phyloP scores from a whole-genome alignment of 2,797 vertebrate species.

The Syncerus caffer region DNA sequence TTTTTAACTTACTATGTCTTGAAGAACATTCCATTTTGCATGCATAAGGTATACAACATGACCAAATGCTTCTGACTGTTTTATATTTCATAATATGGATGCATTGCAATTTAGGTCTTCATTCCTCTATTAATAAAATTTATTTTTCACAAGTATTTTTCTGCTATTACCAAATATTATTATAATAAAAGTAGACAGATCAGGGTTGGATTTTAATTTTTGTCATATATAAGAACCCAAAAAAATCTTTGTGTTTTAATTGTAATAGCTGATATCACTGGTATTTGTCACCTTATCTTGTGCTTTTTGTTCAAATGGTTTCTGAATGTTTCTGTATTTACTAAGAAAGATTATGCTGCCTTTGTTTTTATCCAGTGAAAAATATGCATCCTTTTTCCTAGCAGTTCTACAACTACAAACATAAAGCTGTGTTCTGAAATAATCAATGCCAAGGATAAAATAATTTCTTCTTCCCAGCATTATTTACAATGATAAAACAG shows the following conservation, averaged over 20 bases:
- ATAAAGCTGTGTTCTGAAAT: neutral
- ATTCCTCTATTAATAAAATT: neutral
- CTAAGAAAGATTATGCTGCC: neutral
- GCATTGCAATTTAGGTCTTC: neutral
- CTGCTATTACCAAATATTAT: neutral
- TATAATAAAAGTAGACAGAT: neutral
- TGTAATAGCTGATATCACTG: neutral
- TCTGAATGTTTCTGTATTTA: neutral
- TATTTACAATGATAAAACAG: neutral
- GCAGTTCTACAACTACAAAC: neutral
- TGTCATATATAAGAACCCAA: neutral
- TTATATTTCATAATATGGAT: neutral
- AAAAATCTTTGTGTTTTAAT: neutral
- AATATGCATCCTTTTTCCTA: neutral
- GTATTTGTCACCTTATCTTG: neutral
- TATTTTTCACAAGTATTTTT: neutral
- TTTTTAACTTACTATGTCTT: neutral
- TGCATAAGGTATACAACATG: neutral
- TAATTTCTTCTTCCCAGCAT: neutral
- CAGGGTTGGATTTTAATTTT: neutral
- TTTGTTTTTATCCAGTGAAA: neutral
- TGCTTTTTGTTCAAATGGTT: neutral
- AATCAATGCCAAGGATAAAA: conserved; percentile 2
- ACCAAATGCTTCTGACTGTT: neutral
- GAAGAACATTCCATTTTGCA: neutral